A percentile compares a stretch with the other conserved stretches of the same genome.
Conservation (phyloP, 1,140 invertebrate species). For the Papilio xuthus region DNA sequence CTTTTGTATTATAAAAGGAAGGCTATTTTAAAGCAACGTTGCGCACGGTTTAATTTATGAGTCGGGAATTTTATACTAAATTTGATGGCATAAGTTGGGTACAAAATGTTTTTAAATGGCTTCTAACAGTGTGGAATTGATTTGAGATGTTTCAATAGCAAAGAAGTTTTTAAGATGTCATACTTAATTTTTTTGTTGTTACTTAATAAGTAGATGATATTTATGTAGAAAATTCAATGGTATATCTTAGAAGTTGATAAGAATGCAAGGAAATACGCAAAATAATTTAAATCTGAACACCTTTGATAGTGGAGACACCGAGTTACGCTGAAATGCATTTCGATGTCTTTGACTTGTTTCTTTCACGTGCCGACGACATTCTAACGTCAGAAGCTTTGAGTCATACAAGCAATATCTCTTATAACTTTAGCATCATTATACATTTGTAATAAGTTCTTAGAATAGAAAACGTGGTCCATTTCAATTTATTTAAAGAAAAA, state of each 20-base stretch:
- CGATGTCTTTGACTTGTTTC: neutral
- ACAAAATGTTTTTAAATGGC: no score
- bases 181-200: no score
- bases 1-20: constrained; percentile 19
- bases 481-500: no score
- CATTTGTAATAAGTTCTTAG: no score
- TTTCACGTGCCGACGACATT: neutral
- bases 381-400: neutral
- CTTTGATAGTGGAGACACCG: neutral
- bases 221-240: neutral
- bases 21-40: constrained; percentile 16
- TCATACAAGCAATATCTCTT: neutral
- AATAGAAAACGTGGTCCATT: no score
- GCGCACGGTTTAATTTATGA: neutral
- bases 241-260: neutral
- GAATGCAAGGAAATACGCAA: neutral
- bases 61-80: neutral
- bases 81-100: neutral
- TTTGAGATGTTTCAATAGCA: no score
- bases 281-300: neutral
- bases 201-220: neutral
- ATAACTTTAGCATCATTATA: no score
- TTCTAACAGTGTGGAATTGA: no score
- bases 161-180: no score
- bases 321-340: neutral